Conservation (phyloP, 2,797 vertebrate genomes). For the Acanthurus leucopareius region DNA sequence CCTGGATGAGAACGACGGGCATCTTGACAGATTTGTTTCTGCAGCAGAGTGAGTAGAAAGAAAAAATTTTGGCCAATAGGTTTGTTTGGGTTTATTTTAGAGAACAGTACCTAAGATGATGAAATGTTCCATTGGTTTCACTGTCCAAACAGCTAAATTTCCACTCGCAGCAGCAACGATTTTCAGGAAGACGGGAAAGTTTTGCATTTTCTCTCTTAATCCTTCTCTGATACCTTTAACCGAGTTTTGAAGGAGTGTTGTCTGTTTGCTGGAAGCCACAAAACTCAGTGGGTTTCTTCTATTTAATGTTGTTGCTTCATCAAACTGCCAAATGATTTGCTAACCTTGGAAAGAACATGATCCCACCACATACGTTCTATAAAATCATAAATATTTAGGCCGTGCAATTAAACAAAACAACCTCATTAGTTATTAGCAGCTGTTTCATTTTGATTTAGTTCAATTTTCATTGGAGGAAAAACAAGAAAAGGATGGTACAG, state of each 20-base stretch:
- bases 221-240: neutral
- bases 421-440: neutral
- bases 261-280: neutral
- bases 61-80: neutral
- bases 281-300: slow-evolving; percentile 10
- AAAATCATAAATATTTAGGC: neutral
- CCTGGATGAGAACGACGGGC: slow-evolving; percentile 95
- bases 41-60: slow-evolving; percentile 93
- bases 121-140: neutral
- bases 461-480: slow-evolving; percentile 8
- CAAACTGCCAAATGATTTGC: slow-evolving; percentile 1
- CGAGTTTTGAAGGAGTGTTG: neutral
- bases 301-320: slow-evolving; percentile 40
- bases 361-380: neutral
- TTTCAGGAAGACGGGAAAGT: neutral
- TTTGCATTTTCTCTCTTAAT: neutral
- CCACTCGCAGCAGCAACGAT: neutral
- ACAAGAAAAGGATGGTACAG: slow-evolving; percentile 11
- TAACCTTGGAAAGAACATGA: neutral
- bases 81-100: slow-evolving; percentile 2
- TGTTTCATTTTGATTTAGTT: slow-evolving; percentile 25
- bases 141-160: neutral
- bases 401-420: neutral
- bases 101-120: neutral
- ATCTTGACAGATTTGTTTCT: slow-evolving; percentile 95